Evolutionary conservation across 2,888 invertebrate genomes (phyloP).

Genomic region (Electrophaes corylata): DNA sequence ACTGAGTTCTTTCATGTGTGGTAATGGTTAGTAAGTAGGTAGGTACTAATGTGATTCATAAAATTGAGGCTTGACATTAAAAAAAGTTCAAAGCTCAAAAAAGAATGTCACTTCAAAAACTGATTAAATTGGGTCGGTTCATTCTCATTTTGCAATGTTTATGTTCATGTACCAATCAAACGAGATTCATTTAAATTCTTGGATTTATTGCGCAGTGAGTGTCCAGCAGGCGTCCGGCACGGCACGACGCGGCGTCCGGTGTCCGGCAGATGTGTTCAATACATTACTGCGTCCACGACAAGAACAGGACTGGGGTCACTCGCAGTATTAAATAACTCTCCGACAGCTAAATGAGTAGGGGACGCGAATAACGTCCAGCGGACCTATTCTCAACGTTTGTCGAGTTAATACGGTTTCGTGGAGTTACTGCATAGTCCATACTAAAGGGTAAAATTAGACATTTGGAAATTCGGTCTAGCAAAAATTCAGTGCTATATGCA

Average conservation of each 20-base stretch:
- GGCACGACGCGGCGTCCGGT: slow-evolving; percentile 42
- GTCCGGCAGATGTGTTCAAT: slow-evolving; percentile 79
- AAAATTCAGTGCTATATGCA: too few relatives aligned
- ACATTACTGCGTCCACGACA: slow-evolving; percentile 65
- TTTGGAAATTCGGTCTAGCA: too few relatives aligned
- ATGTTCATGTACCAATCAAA: slow-evolving; percentile 36
- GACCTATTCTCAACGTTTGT: slow-evolving; percentile 51
- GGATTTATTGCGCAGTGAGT: slow-evolving; percentile 64
- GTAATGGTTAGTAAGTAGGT: neutral
- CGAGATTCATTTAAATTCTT: slow-evolving; percentile 60
- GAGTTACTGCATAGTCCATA: neutral
- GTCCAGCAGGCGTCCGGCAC: slow-evolving; percentile 56
- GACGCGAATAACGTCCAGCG: slow-evolving; percentile 60
- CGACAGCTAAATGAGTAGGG: slow-evolving; percentile 82
- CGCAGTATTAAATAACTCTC: slow-evolving; percentile 81
- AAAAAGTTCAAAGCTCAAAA: neutral
- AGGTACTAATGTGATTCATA: neutral
- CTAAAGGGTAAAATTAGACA: too few relatives aligned
- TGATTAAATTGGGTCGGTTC: slow-evolving; percentile 13
- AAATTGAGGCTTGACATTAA: neutral
- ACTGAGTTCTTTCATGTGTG: neutral
- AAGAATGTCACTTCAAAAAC: slow-evolving; percentile 6
- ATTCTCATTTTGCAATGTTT: slow-evolving; percentile 32
- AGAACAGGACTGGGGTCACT: slow-evolving; percentile 73
- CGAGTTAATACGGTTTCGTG: slow-evolving; percentile 25